Conservation (phyloP, 1,140 invertebrate genomes). For the Campoletis sonorensis region DNA sequence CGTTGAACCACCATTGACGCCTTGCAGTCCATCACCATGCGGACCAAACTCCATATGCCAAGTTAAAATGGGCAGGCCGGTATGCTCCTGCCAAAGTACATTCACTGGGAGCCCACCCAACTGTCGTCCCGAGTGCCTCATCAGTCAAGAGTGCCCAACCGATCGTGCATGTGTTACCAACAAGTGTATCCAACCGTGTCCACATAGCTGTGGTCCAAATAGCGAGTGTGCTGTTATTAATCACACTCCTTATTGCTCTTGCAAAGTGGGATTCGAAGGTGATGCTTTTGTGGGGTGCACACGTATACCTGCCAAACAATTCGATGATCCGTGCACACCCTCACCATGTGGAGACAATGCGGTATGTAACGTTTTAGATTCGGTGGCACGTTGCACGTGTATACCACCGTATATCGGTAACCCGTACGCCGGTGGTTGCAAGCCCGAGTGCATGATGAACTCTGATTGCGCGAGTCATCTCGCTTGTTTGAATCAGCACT, state of each 20-base stretch:
- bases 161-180: slow-evolving; percentile 88
- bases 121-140: slow-evolving; percentile 86
- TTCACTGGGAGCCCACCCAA: slow-evolving; percentile 85
- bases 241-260: slow-evolving; percentile 89
- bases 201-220: slow-evolving; percentile 85
- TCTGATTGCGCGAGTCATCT: slow-evolving; percentile 87
- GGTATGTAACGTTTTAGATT: slow-evolving; percentile 83
- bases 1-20: slow-evolving; percentile 72
- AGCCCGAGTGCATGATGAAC: slow-evolving; percentile 87
- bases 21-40: slow-evolving; percentile 89
- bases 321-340: slow-evolving; percentile 84
- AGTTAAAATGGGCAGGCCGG: slow-evolving; percentile 85
- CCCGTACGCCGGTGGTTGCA: slow-evolving; percentile 85
- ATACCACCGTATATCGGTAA: slow-evolving; percentile 91
- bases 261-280: slow-evolving; percentile 85
- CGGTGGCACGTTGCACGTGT: slow-evolving; percentile 85
- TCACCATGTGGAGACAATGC: slow-evolving; percentile 90
- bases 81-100: slow-evolving; percentile 87
- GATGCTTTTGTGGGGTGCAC: slow-evolving; percentile 89
- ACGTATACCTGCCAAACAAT: slow-evolving; percentile 69
- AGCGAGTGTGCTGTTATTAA: slow-evolving; percentile 88
- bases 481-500: slow-evolving; percentile 90
- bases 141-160: slow-evolving; percentile 85
- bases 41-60: slow-evolving; percentile 91
- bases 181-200: slow-evolving; percentile 88